Evolutionary conservation across 2,113 vertebrate genomes (phyloP).

Genomic region (Candoia aspera): DNA sequence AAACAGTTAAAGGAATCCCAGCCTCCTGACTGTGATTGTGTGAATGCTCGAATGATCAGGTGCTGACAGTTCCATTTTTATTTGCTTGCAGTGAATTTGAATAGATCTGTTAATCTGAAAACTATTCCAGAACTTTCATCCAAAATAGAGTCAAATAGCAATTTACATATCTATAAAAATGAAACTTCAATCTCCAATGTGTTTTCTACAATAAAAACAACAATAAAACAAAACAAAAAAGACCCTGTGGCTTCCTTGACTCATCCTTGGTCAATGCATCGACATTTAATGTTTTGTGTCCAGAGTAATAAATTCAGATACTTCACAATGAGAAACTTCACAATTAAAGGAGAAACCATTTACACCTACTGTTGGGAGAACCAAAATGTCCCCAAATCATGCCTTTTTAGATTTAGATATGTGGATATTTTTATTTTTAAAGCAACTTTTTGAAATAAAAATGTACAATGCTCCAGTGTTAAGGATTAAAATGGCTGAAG

Average conservation of each 20-base stretch:
- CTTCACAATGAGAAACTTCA: background rate
- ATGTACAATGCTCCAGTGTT: background rate
- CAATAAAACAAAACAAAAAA: background rate
- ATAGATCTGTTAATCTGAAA: conserved; percentile 25
- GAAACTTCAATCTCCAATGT: background rate
- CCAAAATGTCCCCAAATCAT: background rate
- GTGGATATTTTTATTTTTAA: background rate
- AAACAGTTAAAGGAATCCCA: no score
- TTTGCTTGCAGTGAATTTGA: conserved; percentile 7
- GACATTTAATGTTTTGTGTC: background rate
- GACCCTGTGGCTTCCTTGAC: background rate
- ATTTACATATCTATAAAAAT: background rate
- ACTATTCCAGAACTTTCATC: conserved; percentile 14
- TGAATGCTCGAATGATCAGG: no score
- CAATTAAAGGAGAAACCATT: background rate
- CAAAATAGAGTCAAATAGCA: background rate
- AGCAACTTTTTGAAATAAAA: background rate
- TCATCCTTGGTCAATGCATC: background rate
- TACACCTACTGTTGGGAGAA: background rate
- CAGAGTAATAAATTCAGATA: background rate
- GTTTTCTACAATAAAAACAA: background rate
- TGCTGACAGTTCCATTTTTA: no score
- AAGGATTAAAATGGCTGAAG: background rate
- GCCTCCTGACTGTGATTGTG: no score
- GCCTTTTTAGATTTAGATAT: background rate